Evolutionary conservation across 2,797 vertebrate species (phyloP).

Genomic region (Kryptopterus vitreolus): DNA sequence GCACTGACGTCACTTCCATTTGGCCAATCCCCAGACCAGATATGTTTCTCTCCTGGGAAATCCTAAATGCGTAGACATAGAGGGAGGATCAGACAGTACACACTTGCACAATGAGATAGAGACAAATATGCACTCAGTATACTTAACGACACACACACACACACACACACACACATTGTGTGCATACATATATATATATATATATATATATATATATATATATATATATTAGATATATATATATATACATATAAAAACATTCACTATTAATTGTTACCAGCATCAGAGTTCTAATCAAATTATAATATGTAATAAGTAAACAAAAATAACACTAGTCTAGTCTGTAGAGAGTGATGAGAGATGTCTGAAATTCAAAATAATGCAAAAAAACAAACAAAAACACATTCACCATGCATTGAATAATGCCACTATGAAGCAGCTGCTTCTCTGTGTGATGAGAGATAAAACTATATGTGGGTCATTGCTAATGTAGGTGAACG

Average conservation of each 20-base stretch:
- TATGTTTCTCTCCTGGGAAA: slow-evolving; percentile 14
- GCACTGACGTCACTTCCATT: neutral
- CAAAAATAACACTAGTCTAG: too few species aligned
- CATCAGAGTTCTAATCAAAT: neutral
- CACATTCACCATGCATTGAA: neutral
- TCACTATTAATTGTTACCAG: neutral
- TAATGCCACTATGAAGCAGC: neutral
- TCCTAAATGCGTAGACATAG: slow-evolving; percentile 5
- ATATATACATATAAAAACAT: too few species aligned
- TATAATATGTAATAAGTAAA: neutral
- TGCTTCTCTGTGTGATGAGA: slow-evolving; percentile 39
- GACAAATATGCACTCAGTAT: neutral
- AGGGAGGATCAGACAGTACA: neutral
- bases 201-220: too few species aligned
- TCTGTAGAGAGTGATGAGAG: neutral
- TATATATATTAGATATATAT: too few species aligned
- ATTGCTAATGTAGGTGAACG: slow-evolving; percentile 77
- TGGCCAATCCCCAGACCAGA: neutral
- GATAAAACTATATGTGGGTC: slow-evolving; percentile 73
- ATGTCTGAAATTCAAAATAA: neutral
- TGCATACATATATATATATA: too few species aligned
- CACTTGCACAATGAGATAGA: neutral
- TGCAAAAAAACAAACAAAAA: too few species aligned
- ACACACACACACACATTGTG: too few species aligned
- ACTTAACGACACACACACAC: too few species aligned